Base-by-base conservation (phyloP, 2,797 vertebrate species). In the Cryptoprocta ferox region DNA sequence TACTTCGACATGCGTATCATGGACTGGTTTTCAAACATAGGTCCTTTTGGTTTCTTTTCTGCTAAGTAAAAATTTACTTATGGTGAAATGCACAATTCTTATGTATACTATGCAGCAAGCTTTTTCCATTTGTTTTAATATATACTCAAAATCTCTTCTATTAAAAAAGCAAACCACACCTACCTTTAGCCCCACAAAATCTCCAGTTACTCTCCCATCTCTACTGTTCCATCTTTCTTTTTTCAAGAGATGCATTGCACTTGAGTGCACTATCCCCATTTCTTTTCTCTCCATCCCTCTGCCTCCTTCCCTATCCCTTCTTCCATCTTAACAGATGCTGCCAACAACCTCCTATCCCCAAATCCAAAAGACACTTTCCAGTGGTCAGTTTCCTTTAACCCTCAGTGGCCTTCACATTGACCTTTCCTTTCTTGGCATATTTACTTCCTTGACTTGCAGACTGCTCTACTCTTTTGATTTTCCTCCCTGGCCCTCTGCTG, bases 21-120 rank as follows among this genome's bases (percentile, higher is more conserved):
- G 18, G 26, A 65, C 28, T 32, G 50, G 37, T 53, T 45, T 86
- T 86, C 12, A 59, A 18, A 66, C 50, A 9, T 19, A 63, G 48
- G 76, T 59, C 63, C 48, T 84, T 84, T 83, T 73, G 1, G 24
- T 76, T 76, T 65, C 39, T 56, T 91, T 80, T 75, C n/a, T 80
- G 73, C 89, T 59, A 78, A 50, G 68, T 66, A 65, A 88, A 87
- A 53, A 48, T 61, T 32, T 35, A 42, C 3, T 78, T 66, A 45
- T 1, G 50, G 28, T 45, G 18, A 75, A 79, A 79, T 75, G 45
- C 13, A 24, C 13, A n/a, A 7, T 66, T 85, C 56, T 87, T 56
- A 78, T 0, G 14, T 59, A 13, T 61, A 91, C 10, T 53, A 45
- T 80, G 87, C 35, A 16, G 28, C 13, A 30, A 48, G 19, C 18